These are phyloP conservation scores for Menidia beryllina DNA, from an alignment of 2,113 vertebrate genomes.

Conservation along the genomic window DNA sequence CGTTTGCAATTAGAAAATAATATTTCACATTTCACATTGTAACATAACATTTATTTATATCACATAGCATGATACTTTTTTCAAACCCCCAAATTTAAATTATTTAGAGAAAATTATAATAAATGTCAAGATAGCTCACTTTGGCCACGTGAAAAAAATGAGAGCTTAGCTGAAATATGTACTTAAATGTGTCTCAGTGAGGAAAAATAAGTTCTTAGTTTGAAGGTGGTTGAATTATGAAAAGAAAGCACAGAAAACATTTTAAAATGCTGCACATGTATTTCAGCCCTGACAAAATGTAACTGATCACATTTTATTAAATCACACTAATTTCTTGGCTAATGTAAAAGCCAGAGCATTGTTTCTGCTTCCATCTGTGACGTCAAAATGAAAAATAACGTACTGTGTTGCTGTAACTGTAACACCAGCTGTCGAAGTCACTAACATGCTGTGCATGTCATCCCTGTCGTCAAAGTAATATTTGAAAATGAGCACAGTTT, in stretches of 20 bases:
- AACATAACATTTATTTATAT: not conserved
- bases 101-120: too few relatives aligned
- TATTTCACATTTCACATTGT: too few relatives aligned
- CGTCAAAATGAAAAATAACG: constrained; percentile 39
- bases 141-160: constrained; percentile 1
- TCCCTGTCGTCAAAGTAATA: constrained; percentile 27
- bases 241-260: constrained; percentile 12
- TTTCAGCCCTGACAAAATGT: constrained; percentile 37
- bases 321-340: constrained; percentile 7
- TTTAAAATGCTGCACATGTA: constrained; percentile 34
- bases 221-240: constrained; percentile 12
- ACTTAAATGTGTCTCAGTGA: not conserved
- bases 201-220: not conserved
- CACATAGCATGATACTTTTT: not conserved
- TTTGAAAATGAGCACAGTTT: not conserved
- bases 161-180: constrained; percentile 2
- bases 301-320: constrained; percentile 22
- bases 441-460: constrained; percentile 32
- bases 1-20: not conserved
- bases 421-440: constrained; percentile 36
- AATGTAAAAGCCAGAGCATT: constrained; percentile 8
- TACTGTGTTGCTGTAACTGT: constrained; percentile 13
- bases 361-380: constrained; percentile 31
- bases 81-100: too few relatives aligned
- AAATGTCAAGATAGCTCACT: not conserved